Conservation (phyloP, 2,113 vertebrate genomes). For the Phylloscopus whistleri region DNA sequence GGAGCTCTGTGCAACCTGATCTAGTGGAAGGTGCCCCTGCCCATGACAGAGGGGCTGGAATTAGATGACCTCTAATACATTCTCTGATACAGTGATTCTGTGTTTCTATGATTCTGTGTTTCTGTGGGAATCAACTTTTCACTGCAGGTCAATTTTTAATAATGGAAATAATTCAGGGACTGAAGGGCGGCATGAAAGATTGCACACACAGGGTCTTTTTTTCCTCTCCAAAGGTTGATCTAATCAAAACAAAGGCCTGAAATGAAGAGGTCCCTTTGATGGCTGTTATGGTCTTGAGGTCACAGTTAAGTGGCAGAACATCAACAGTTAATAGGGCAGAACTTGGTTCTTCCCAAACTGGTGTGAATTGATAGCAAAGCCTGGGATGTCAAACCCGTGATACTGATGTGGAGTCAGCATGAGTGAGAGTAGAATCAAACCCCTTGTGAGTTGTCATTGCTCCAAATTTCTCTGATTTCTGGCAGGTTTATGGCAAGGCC, state of each 20-base stretch:
- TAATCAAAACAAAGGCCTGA: not conserved
- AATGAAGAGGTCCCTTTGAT: not conserved
- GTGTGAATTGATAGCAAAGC: not conserved
- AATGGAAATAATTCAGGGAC: not conserved
- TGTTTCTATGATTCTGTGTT: not conserved
- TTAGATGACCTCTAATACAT: not conserved
- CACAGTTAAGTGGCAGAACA: not conserved
- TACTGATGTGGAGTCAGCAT: not conserved
- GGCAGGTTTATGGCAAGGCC: slow-evolving; percentile 14
- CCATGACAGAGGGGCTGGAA: not conserved
- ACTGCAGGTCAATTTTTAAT: not conserved
- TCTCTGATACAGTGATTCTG: not conserved
- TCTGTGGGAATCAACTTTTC: not conserved
- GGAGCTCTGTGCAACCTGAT: not conserved
- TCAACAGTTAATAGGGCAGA: not conserved
- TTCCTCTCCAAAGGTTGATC: not conserved
- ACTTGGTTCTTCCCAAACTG: not conserved
- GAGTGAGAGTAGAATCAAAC: not conserved
- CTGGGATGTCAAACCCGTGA: not conserved
- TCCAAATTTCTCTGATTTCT: slow-evolving; percentile 13
- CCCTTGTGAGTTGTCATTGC: not conserved
- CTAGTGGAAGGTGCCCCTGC: not conserved
- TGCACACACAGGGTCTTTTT: not conserved
- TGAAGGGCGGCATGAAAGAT: not conserved
- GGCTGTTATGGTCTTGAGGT: not conserved